Conservation (phyloP, 2,113 vertebrate genomes). For the Nannobrachium achirus region DNA sequence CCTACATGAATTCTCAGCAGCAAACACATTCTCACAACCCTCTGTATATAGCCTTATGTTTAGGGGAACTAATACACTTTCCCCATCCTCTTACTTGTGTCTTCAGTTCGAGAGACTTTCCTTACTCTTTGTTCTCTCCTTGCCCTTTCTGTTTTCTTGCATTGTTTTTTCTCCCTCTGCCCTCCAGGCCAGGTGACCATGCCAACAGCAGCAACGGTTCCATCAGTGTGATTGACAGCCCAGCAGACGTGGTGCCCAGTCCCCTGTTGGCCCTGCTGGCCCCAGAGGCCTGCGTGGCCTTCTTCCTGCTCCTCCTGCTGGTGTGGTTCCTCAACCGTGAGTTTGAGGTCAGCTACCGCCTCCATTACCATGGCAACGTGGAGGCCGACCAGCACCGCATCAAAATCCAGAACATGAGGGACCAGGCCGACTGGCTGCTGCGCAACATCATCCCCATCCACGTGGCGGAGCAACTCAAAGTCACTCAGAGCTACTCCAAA, state of each 20-base stretch:
- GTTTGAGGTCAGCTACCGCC: conserved; percentile 96
- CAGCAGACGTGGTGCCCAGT: conserved; percentile 62
- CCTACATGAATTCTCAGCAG: neutral
- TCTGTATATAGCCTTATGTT: neutral
- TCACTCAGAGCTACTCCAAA: conserved; percentile 98
- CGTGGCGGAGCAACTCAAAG: conserved; percentile 96
- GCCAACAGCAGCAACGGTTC: conserved; percentile 53
- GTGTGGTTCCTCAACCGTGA: conserved; percentile 98
- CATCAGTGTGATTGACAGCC: conserved; percentile 76
- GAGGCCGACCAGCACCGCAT: conserved; percentile 95
- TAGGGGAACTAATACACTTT: neutral
- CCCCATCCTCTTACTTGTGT: neutral
- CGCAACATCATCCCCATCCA: conserved; percentile 98
- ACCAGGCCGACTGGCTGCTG: conserved; percentile 97
- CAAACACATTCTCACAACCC: neutral
- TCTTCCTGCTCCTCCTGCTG: conserved; percentile 91
- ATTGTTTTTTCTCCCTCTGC: neutral
- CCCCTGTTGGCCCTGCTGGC: conserved; percentile 74
- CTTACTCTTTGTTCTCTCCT: conserved; percentile 68
- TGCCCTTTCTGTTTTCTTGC: conserved; percentile 43
- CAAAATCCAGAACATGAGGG: conserved; percentile 98
- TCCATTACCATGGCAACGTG: conserved; percentile 96
- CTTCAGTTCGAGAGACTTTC: neutral
- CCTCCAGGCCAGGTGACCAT: conserved; percentile 47
- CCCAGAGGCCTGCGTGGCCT: conserved; percentile 86